Conservation (phyloP, 2,797 vertebrate genomes). For the Scyliorhinus canicula region DNA sequence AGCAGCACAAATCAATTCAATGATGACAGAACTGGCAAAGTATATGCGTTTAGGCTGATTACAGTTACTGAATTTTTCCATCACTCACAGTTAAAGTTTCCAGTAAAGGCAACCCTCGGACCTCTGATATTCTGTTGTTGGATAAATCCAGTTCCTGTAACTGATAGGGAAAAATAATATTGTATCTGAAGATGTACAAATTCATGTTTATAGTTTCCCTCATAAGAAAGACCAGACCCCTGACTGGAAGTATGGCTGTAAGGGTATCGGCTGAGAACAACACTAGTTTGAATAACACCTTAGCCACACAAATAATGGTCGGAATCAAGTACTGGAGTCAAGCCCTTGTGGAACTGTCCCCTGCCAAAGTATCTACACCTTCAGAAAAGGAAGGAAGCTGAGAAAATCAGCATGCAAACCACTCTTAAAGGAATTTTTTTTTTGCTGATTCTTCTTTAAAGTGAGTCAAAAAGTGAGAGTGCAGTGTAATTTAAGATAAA, state of each 20-base stretch:
- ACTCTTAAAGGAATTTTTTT: background rate
- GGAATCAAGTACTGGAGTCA: background rate
- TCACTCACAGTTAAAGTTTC: slow-evolving; percentile 25
- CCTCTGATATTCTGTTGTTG: slow-evolving; percentile 35
- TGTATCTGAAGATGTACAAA: background rate
- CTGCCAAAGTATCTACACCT: background rate
- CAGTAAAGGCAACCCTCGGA: slow-evolving; percentile 4
- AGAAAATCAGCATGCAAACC: background rate
- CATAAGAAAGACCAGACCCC: background rate
- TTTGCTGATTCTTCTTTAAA: background rate
- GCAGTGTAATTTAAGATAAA: background rate
- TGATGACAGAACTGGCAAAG: background rate
- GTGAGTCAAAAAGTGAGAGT: background rate
- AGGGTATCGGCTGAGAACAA: background rate
- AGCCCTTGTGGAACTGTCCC: background rate
- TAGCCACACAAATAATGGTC: background rate
- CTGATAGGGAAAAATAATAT: background rate
- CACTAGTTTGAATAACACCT: background rate
- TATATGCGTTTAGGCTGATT: background rate
- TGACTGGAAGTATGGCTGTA: background rate
- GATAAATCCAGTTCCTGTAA: slow-evolving; percentile 35
- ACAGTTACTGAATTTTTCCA: no score
- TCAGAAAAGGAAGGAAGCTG: background rate
- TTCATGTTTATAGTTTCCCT: background rate
- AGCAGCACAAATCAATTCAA: background rate